These are phyloP conservation scores for Nibea coibor DNA, from an alignment of 2,113 vertebrate species.

Conservation along the genomic window DNA sequence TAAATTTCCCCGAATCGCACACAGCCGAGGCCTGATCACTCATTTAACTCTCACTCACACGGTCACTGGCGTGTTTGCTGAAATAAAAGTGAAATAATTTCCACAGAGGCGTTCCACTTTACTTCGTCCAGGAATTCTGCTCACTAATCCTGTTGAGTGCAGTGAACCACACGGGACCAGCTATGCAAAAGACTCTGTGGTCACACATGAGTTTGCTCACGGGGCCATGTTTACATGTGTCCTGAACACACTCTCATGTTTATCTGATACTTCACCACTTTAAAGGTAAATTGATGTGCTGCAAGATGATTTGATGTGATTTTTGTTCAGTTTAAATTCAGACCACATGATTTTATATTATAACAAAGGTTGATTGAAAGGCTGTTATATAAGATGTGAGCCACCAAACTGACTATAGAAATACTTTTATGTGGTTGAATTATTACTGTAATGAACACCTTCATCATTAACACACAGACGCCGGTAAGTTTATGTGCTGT, in stretches of 20 bases:
- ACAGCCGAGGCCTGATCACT: background rate
- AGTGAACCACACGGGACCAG: constrained; percentile 56
- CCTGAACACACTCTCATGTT: constrained; percentile 3
- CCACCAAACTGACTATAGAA: too few species aligned
- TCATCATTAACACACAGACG: background rate
- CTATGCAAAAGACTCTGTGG: constrained; percentile 53
- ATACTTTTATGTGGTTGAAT: background rate
- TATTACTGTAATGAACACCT: background rate
- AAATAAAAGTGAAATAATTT: constrained; percentile 37
- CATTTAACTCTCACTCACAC: background rate
- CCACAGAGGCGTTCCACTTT: constrained; percentile 41
- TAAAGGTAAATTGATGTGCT: too few species aligned
- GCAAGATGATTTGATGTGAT: too few species aligned
- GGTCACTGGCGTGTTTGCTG: background rate
- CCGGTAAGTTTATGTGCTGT: background rate
- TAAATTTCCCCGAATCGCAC: background rate
- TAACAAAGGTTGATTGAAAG: background rate
- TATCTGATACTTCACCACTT: constrained; percentile 21
- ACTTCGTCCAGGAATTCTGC: constrained; percentile 53
- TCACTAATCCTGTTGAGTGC: constrained; percentile 70
- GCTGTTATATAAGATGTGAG: background rate
- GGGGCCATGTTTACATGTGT: constrained; percentile 22
- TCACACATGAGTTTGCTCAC: constrained; percentile 57
- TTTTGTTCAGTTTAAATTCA: background rate
- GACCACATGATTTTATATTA: background rate